Evolutionary conservation across 1,140 invertebrate genomes (phyloP), one percentile per base, ranked within the genome.

Genomic region (Drosophila virilis): DNA sequence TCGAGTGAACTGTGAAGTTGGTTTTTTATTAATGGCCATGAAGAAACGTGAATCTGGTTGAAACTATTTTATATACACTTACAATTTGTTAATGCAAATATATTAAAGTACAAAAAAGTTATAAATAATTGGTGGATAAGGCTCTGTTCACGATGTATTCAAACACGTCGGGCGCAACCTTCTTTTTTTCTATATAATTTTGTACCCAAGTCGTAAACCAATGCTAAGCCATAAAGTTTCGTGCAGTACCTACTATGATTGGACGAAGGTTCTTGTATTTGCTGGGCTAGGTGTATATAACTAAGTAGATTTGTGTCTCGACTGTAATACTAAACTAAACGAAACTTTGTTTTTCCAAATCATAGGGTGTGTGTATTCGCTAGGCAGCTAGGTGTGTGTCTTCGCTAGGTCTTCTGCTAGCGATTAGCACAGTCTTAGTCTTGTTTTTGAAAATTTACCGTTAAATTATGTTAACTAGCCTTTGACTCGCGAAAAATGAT

Each of bases 31-130:
- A 60, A 60, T 51, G 69, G 62, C 54, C 64, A 73, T 67, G 54
- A 58, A 67, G 55, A 60, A 52, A 58, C 52, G 6, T 73, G 64
- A 67, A 73, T 67, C 70, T 73, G 70, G 55, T 67, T 32, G 48
- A 45, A 55, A 7, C 10, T 59, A 67, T 67, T 73, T 60, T 68
- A 59, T 73, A 54, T 38, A 52, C 13, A 67, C 37, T 17, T 51
- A 66, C 57, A 59, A 35, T 59, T 35, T 67, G 59, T 73, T 37
- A 57, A 64, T 17, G 40, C 42, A 48, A 71, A 58, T 64, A 54
- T 38, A 55, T 66, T 50, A 59, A 68, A 68, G 45, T 51, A 59
- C 54, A 68, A 68, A 51, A 46, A 37, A 15, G 9, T 5, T 13
- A 17, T 15, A 17, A 12, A 37, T 17, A 37, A 28, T 28, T 6